Base-by-base conservation (phyloP, 2,113 vertebrate species). In the Lipotes vexillifer region DNA sequence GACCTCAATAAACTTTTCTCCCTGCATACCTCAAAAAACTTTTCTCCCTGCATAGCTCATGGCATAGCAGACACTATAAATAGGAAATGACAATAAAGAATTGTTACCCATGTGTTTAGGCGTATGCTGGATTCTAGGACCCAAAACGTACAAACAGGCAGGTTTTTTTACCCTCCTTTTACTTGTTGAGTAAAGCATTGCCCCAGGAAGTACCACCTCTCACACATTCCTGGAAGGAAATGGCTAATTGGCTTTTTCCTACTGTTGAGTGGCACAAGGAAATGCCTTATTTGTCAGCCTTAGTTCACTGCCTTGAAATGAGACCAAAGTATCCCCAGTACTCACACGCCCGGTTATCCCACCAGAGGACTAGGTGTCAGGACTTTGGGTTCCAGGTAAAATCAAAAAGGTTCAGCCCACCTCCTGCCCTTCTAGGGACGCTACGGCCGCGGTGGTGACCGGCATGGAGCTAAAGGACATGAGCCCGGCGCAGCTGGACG, bases 391-490 rank as follows among this genome's bases (percentile, higher is more conserved):
- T 86, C 55, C 83, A 21, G 8, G 27, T 49, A 36, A 33, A 71
- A 20, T 72, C 33, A 63, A 55, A 84, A 10, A 41, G 23, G 8
- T 38, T 69, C 59, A 21, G 18, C 33, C 49, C 36, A 78, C 7
- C 8, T 27, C 27, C 78, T 66, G 25, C 63, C 95, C 1, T 88
- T 96, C 0, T 90, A 99, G 99, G 61, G 98, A 99, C 0, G 99
- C 99, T 1, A 99, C 97, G n/a, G 99, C 99, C 0, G 98, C 98
- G 0, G 99, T 99, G 27, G 98, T 99, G 41, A 99, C 98, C 0
- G 99, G 99, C 83, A 98, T 97, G 98, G 98, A 99, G 75, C 97
- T 99, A 97, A 99, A 99, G 97, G 99, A 99, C 27, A 99, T 99
- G 99, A 98, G 87, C 46, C 41, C 71, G 0, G 97, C 98, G 95